A percentile compares a stretch with the other conserved stretches of the same genome.
phyloP scores from a whole-genome alignment of 1,140 invertebrate species.

The Pseudachorutes palmiensis region DNA sequence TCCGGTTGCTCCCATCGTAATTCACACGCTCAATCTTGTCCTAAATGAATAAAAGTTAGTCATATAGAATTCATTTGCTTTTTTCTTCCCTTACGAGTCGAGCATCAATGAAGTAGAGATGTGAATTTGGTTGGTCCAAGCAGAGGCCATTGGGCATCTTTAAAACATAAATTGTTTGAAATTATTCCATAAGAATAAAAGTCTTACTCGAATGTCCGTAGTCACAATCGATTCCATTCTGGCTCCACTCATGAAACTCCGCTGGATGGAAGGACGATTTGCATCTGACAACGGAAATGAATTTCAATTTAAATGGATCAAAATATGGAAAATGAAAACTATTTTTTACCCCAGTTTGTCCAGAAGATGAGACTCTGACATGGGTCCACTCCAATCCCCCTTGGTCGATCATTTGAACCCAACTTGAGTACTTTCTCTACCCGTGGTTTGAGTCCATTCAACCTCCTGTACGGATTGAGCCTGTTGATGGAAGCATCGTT shows the following conservation, averaged over 20 bases:
- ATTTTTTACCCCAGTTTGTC: constrained; percentile 32
- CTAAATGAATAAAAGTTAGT: neutral
- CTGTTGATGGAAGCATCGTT: constrained; percentile 65
- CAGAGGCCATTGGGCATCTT: constrained; percentile 78
- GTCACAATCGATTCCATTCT: constrained; percentile 59
- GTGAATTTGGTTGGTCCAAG: constrained; percentile 60
- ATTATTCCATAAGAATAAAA: no score
- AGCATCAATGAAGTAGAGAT: constrained; percentile 55
- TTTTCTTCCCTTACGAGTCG: constrained; percentile 38
- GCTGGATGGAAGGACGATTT: constrained; percentile 60
- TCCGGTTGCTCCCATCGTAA: constrained; percentile 69
- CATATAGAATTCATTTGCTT: neutral
- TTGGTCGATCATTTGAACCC: constrained; percentile 60
- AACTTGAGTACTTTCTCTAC: constrained; percentile 60
- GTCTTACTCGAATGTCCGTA: constrained; percentile 62
- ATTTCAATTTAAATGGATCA: neutral
- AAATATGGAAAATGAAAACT: neutral
- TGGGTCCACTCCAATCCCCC: constrained; percentile 71
- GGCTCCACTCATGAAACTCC: constrained; percentile 58
- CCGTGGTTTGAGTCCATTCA: constrained; percentile 40
- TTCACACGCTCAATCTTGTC: constrained; percentile 73
- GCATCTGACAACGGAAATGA: constrained; percentile 40
- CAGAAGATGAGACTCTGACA: constrained; percentile 49
- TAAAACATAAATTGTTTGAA: no score
- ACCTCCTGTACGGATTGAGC: constrained; percentile 46